These are phyloP conservation scores for Spermophilus dauricus DNA, from an alignment of 2,113 vertebrate genomes.

Conservation along the genomic window DNA sequence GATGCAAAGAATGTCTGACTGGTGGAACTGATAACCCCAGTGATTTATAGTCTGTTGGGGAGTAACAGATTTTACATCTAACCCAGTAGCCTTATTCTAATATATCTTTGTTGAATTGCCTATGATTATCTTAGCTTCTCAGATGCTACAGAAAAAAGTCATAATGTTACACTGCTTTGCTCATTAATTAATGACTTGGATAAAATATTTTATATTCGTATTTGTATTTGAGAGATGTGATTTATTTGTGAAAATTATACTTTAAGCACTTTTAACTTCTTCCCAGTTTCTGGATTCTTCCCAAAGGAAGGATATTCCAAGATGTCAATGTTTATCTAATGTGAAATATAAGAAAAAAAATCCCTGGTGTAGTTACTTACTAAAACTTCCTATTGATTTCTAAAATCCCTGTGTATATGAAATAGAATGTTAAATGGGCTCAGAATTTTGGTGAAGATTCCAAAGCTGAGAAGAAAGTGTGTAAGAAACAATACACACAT, in stretches of 20 bases:
- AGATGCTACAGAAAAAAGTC: neutral
- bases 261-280: neutral
- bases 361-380: neutral
- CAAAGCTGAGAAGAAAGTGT: neutral
- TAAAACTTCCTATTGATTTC: neutral
- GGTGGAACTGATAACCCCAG: neutral
- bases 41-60: neutral
- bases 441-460: neutral
- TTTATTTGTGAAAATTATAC: neutral
- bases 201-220: constrained; percentile 1
- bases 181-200: constrained; percentile 2
- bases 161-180: neutral
- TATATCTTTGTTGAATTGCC: neutral
- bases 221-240: neutral
- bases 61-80: neutral
- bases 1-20: neutral
- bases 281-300: neutral
- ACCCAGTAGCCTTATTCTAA: neutral
- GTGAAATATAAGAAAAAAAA: neutral
- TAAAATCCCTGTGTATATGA: neutral
- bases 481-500: neutral
- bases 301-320: neutral
- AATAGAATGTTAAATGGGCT: neutral
- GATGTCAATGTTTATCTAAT: neutral
- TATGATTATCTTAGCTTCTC: neutral